Percentiles rank a stretch among this genome's conserved stretches.
These are phyloP conservation scores for Bradypodion pumilum DNA, from an alignment of 2,797 vertebrate genomes.

Conservation along the genomic window DNA sequence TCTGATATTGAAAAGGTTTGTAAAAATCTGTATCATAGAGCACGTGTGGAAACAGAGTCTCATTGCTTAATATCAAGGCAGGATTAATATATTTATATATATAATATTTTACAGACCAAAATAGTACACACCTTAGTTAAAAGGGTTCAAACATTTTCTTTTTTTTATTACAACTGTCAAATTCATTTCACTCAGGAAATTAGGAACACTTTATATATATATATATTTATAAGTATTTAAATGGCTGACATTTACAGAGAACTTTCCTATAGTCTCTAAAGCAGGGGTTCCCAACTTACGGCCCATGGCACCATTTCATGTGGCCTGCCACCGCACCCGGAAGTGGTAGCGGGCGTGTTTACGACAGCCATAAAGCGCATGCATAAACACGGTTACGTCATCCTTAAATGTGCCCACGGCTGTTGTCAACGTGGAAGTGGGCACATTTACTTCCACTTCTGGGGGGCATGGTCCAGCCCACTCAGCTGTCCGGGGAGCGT, in stretches of 20 bases:
- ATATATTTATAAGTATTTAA: conserved; percentile 60
- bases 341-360: too few relatives aligned
- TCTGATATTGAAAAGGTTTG: conserved; percentile 60
- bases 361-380: too few relatives aligned
- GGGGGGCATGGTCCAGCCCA: too few relatives aligned
- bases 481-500: too few relatives aligned
- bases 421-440: too few relatives aligned
- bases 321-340: too few relatives aligned
- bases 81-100: conserved; percentile 52
- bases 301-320: too few relatives aligned
- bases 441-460: too few relatives aligned
- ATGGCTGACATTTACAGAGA: conserved; percentile 85
- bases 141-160: conserved; percentile 69
- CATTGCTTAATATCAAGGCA: conserved; percentile 60
- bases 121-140: conserved; percentile 82
- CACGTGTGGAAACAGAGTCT: conserved; percentile 65
- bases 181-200: conserved; percentile 81
- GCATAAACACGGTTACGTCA: too few relatives aligned
- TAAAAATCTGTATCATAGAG: conserved; percentile 67
- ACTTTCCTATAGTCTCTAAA: conserved; percentile 50
- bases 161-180: conserved; percentile 84
- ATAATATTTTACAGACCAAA: conserved; percentile 75
- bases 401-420: too few relatives aligned
- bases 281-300: too few relatives aligned
- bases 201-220: conserved; percentile 59